Conservation (phyloP, 2,113 vertebrate species). For the Meleagris gallopavo region DNA sequence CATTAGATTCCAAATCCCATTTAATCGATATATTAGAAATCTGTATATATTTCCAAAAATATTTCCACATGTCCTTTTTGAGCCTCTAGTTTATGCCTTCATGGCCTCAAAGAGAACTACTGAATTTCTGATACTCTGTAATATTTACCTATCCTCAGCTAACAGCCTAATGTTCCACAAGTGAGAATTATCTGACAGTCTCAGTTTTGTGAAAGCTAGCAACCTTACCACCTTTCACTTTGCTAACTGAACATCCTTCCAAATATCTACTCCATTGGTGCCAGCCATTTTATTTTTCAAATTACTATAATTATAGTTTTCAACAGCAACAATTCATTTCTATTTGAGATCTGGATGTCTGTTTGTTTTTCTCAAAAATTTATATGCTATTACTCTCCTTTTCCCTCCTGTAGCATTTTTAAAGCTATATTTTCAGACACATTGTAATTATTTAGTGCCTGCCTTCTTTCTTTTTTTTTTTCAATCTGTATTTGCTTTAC, state of each 20-base stretch:
- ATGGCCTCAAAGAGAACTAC: not conserved
- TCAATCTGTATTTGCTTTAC: not conserved
- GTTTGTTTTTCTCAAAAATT: not conserved
- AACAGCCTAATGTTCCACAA: not conserved
- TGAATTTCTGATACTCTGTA: not conserved
- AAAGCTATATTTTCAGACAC: not conserved
- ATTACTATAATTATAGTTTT: not conserved
- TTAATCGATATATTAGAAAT: not conserved
- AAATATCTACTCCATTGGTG: not conserved
- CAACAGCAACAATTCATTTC: not conserved
- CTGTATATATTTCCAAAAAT: not conserved
- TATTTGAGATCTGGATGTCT: not conserved
- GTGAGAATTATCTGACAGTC: not conserved
- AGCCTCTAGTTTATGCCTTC: not conserved
- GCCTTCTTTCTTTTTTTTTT: not conserved
- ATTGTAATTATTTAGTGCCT: not conserved
- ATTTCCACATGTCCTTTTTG: not conserved
- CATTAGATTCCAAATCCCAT: not conserved
- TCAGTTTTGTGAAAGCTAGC: not conserved
- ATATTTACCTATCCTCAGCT: not conserved
- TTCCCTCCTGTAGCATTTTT: not conserved
- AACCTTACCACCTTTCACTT: not conserved
- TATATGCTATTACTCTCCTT: not conserved
- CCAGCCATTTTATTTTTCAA: not conserved
- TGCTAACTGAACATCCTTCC: not conserved